Base-by-base conservation (phyloP, 1,140 invertebrate species). In the Drosophila triauraria region DNA sequence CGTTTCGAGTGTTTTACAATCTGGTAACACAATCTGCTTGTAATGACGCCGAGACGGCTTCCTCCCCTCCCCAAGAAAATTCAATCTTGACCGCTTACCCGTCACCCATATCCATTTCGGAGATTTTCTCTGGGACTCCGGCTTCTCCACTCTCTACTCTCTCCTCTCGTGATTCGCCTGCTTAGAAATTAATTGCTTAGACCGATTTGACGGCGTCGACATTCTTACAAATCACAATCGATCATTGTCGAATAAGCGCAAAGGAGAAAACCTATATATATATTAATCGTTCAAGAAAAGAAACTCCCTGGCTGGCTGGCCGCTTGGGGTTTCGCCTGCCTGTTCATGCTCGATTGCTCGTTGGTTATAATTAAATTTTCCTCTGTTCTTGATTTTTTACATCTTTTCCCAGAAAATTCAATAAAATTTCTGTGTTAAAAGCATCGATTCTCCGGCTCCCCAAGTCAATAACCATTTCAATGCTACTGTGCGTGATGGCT, bases 201-300 rank as follows among this genome's bases (percentile, higher is more conserved):
- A 64, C 51, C 62, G 67, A 69, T 51, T 70, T 42, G 48, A 57
- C 40, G 62, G 53, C 58, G 67, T 77, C 77, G 60, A 77, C 78
- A 77, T 86, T 86, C 78, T 71, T 78, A 86, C 64, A 79, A 86
- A 86, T 86, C 80, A 87, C 84, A 88, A 87, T 87, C 84, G 84
- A 87, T 87, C 84, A 87, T 87, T 87, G 84, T 80, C 84, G 69
- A 78, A 47, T 43, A 60, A 60, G 35, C 60, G 47, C 57, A 51
- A 57, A 27, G 20, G 32, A 65, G 69, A 51, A 63, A 64, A 58
- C 40, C 44, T 50, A 61, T 54, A 76, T 61, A 76, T 61, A 61
- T 75, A 80, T 64, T 50, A 81, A 80, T 80, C 79, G 61, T 59
- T 62, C 51, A 76, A 59, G 63, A 53, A 61, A 42, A 54, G 68